Conservation (phyloP, 2,113 vertebrate genomes). For the Penelope pileata region DNA sequence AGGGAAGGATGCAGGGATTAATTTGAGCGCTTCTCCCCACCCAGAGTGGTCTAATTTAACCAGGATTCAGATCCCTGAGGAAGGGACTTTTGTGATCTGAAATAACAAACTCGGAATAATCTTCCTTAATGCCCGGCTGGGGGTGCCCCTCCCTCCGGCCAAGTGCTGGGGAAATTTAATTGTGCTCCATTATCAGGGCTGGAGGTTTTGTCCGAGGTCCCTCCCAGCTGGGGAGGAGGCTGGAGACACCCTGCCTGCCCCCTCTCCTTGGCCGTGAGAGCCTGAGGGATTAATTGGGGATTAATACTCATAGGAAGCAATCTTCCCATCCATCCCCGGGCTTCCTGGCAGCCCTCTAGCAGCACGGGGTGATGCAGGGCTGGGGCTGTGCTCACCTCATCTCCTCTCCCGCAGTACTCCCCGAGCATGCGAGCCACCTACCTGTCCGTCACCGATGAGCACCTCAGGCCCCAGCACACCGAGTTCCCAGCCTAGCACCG, state of each 20-base stretch:
- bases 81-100: neutral
- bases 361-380: accelerated
- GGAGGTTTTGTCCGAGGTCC: neutral
- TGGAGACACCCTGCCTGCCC: neutral
- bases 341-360: neutral
- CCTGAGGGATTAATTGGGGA: neutral
- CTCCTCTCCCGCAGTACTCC: conserved; percentile 83
- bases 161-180: neutral
- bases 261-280: accelerated
- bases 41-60: conserved; percentile 19
- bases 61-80: conserved; percentile 32
- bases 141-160: neutral
- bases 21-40: neutral
- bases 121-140: neutral
- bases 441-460: conserved; percentile 91
- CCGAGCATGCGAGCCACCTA: conserved; percentile 97
- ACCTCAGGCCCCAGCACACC: conserved; percentile 80
- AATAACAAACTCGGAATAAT: conserved; percentile 41
- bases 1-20: neutral
- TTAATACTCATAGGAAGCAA: neutral
- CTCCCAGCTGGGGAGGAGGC: neutral
- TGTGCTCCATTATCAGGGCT: accelerated
- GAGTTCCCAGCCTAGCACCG: conserved; percentile 83
- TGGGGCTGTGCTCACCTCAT: neutral
- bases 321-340: neutral